phyloP scores from a whole-genome alignment of 2,113 vertebrate genomes.

The Tinamus guttatus region DNA sequence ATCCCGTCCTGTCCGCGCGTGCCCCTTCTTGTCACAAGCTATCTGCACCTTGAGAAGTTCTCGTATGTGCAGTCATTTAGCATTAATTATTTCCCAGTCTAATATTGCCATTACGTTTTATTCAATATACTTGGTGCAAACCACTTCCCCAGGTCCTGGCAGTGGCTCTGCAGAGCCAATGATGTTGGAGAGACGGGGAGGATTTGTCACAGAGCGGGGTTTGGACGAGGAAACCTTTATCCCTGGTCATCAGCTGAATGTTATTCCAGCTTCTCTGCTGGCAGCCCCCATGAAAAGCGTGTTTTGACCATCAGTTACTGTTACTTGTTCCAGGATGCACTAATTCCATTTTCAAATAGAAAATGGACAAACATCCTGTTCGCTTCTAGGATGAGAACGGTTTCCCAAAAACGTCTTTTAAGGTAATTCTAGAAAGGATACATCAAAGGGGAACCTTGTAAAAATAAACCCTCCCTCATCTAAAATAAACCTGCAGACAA shows the following conservation, averaged over 20 bases:
- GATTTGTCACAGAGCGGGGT: background rate
- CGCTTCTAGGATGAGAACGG: background rate
- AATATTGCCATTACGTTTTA: rapidly evolving
- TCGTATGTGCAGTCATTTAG: background rate
- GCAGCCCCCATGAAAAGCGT: background rate
- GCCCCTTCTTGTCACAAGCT: background rate
- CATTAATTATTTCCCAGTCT: background rate
- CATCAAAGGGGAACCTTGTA: background rate
- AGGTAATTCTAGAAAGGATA: background rate
- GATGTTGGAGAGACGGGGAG: background rate
- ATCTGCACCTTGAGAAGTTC: background rate
- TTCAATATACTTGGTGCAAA: background rate
- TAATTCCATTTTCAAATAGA: constrained; percentile 28
- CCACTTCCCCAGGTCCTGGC: background rate
- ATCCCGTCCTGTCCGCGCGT: background rate
- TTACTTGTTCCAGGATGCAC: constrained; percentile 32
- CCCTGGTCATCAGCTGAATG: rapidly evolving
- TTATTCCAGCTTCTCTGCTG: background rate
- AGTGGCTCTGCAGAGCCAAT: rapidly evolving
- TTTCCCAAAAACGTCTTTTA: background rate
- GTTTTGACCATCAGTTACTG: constrained; percentile 7
- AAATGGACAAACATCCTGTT: constrained; percentile 46
- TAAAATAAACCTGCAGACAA: constrained; percentile 23
- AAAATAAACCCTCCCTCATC: background rate
- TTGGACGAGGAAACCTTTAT: background rate